Evolutionary conservation across 2,113 vertebrate genomes (phyloP).

Genomic region (Chaetura pelagica): DNA sequence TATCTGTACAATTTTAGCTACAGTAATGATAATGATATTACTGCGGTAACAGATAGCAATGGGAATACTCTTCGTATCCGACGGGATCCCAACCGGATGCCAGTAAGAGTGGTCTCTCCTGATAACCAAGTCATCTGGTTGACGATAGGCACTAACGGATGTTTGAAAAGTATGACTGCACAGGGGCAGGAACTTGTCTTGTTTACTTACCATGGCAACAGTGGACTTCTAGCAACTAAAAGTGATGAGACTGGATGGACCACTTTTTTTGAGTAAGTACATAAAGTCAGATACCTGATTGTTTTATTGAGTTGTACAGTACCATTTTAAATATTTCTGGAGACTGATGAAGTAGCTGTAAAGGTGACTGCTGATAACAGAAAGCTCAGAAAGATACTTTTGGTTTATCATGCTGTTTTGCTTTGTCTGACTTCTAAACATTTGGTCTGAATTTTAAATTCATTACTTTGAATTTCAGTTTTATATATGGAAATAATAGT

Average conservation of each 20-base stretch:
- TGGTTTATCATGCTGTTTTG: not conserved
- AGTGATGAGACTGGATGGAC: constrained; percentile 97
- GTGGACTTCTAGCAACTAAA: constrained; percentile 94
- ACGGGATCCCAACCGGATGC: constrained; percentile 91
- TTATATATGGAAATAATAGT: constrained; percentile 53
- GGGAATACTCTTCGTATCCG: constrained; percentile 94
- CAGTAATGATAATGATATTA: constrained; percentile 93
- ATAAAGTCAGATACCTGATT: not conserved
- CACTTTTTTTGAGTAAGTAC: constrained; percentile 97
- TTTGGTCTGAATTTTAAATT: not conserved
- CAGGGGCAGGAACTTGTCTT: constrained; percentile 93
- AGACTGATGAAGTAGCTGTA: not conserved
- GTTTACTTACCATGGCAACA: constrained; percentile 96
- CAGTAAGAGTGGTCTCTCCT: constrained; percentile 92
- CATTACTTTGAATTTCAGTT: constrained; percentile 13
- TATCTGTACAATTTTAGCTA: constrained; percentile 96
- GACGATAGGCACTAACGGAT: constrained; percentile 92
- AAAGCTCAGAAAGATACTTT: not conserved
- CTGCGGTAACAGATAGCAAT: constrained; percentile 90
- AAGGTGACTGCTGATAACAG: not conserved
- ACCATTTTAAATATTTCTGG: not conserved
- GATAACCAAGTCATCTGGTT: constrained; percentile 98
- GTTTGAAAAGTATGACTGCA: constrained; percentile 92
- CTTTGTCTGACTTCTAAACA: not conserved
- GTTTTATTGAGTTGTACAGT: not conserved